These are phyloP conservation scores for Panulirus ornatus DNA, from an alignment of 1,140 invertebrate genomes.

Conservation along the genomic window DNA sequence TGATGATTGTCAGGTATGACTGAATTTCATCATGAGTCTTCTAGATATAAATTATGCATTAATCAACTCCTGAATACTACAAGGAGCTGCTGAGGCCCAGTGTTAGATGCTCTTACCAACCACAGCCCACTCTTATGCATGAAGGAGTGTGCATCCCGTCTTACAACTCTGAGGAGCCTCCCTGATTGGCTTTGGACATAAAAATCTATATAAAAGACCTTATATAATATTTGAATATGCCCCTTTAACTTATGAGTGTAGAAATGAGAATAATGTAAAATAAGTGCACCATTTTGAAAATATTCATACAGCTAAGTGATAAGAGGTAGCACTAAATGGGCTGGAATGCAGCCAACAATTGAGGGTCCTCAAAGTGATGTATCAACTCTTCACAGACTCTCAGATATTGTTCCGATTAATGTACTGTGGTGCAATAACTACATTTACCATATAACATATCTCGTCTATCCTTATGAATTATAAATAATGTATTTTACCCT, in stretches of 20 bases:
- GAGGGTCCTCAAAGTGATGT: slow-evolving; percentile 36
- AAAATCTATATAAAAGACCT: neutral
- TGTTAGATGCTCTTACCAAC: slow-evolving; percentile 7
- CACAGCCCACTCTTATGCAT: slow-evolving; percentile 25
- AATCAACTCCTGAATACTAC: neutral
- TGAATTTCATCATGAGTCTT: neutral
- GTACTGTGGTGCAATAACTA: too few relatives aligned
- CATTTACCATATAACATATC: too few relatives aligned
- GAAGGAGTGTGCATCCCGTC: slow-evolving; percentile 26
- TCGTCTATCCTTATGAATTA: too few relatives aligned
- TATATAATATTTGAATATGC: neutral
- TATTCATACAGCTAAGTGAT: neutral
- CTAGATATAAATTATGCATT: neutral
- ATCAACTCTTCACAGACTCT: slow-evolving; percentile 23
- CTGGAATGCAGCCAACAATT: neutral
- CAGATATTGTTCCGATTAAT: slow-evolving; percentile 31
- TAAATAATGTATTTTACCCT: too few relatives aligned
- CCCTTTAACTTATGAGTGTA: neutral
- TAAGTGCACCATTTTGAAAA: neutral
- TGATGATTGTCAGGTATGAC: neutral
- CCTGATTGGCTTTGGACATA: neutral
- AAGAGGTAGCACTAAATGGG: slow-evolving; percentile 5
- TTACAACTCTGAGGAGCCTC: slow-evolving; percentile 19
- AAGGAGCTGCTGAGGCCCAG: neutral
- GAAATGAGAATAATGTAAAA: neutral